A percentile compares a stretch with the other conserved stretches of the same genome.
phyloP scores from a whole-genome alignment of 2,113 vertebrate genomes.

The Alces alces region DNA sequence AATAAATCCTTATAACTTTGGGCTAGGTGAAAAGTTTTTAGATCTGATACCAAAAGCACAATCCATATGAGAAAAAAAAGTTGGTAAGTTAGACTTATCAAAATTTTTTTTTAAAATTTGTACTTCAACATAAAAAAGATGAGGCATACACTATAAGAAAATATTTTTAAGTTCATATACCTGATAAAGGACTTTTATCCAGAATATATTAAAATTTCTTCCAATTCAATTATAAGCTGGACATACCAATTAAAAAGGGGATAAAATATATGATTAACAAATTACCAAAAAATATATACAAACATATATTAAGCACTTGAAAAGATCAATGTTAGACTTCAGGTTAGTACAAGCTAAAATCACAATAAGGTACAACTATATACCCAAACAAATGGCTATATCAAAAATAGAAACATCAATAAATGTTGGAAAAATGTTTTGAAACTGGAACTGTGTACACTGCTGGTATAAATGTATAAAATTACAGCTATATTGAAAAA shows the following conservation, averaged over 20 bases:
- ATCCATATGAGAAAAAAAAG: neutral
- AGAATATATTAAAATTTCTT: neutral
- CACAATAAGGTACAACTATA: neutral
- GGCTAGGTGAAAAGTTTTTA: neutral
- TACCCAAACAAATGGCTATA: neutral
- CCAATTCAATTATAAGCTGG: neutral
- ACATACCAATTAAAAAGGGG: neutral
- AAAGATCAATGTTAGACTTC: neutral
- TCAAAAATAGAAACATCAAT: neutral
- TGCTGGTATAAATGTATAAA: neutral
- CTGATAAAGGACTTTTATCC: neutral
- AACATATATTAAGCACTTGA: neutral
- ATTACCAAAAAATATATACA: neutral
- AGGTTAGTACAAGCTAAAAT: neutral
- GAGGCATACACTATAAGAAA: neutral
- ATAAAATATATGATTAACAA: neutral
- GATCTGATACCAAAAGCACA: neutral
- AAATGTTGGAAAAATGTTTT: neutral
- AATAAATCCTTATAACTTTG: neutral
- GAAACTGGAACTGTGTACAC: neutral
- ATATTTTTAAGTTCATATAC: neutral
- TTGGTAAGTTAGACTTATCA: neutral
- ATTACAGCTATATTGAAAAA: neutral
- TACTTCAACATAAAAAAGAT: neutral
- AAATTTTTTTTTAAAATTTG: neutral